Evolutionary conservation across 2,797 vertebrate genomes (phyloP), one percentile per base, ranked within the genome.

Genomic region (Brachyrhaphis roseni): DNA sequence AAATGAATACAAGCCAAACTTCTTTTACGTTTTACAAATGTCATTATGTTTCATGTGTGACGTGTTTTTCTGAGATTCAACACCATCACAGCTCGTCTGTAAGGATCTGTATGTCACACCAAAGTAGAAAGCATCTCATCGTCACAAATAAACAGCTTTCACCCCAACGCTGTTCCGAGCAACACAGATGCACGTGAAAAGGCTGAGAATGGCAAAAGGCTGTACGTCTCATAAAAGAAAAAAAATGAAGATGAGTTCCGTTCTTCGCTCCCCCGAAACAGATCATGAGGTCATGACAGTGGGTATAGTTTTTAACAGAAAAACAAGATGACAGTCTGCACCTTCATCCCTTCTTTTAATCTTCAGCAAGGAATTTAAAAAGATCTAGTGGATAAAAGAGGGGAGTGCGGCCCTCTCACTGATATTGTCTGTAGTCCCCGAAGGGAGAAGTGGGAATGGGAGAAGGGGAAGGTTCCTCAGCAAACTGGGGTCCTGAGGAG

Each of bases 341-440:
- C 87, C 83, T 85, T 73, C 81, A 64, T 87, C 83, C 92, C 90
- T 87, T 87, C 83, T 85, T 78, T 76, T 64, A 79, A 91, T 93
- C 86, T 84, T 91, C 88, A 91, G 90, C 93, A 94, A 94, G 91
- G 89, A 95, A 94, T 93, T 64, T 94, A n/a, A 93, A 94, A 94
- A 94, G 89, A 90, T 89, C 88, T 93, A 90, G 74, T 53, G 76
- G 75, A 79, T 78, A 62, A 70, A 53, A 84, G 83, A 72, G 36
- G 75, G 36, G 36, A 49, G 46, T 16, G 43, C 2, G 5, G 81
- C 84, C 86, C 84, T 87, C 79, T 98, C 96, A 99, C 77, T 99
- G 98, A 88, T 97, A 99, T 78, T 99, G 98, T 74, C 96, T 95
- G 88, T 98, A 98, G 91, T 98, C 97, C 0, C 97, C 96, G 47